Evolutionary conservation across 2,797 vertebrate genomes (phyloP), one percentile per base, ranked within the genome.

Genomic region (Oryzias dopingdopingensis): DNA sequence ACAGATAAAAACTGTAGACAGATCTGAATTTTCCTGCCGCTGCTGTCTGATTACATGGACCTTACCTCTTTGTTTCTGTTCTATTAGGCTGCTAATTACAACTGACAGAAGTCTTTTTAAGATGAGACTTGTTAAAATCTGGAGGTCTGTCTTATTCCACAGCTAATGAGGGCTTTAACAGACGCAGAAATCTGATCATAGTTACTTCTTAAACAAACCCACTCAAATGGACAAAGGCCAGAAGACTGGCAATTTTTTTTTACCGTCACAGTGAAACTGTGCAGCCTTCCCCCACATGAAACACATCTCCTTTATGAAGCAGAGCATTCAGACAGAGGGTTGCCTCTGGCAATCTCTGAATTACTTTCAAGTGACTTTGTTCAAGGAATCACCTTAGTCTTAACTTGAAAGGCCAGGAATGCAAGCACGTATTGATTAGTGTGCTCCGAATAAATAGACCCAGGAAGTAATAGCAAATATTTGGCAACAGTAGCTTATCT

Each of bases 311-410:
- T 62, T 74, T 59, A 65, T 43, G 53, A 54, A 65, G 61, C 59
- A 10, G 49, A 61, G 67, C 53, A 67, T 57, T 81, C 76, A 76
- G 74, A 76, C 72, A 78, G 76, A 81, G 74, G 47, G 65, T 52
- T 37, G 80, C 83, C 81, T 76, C 66, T 14, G 74, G 83, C 81
- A 54, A 67, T 86, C 64, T 87, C 76, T 72, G 74, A 85, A 84
- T 82, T 80, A 86, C 84, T 87, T 90, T 88, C 75, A 85, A 82
- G 80, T 85, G 86, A 88, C 86, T 89, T 90, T 82, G 70, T 76
- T 83, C 70, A 70, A 74, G 74, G 80, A 76, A 83, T 84, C 85
- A 83, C 74, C 72, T 80, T 64, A 87, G 80, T 76, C 80, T 74
- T 84, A 84, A 87, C 85, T 79, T 86, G 86, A 62, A 62, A 57